Evolutionary conservation across 2,797 vertebrate species (phyloP).

Genomic region (Prionace glauca): DNA sequence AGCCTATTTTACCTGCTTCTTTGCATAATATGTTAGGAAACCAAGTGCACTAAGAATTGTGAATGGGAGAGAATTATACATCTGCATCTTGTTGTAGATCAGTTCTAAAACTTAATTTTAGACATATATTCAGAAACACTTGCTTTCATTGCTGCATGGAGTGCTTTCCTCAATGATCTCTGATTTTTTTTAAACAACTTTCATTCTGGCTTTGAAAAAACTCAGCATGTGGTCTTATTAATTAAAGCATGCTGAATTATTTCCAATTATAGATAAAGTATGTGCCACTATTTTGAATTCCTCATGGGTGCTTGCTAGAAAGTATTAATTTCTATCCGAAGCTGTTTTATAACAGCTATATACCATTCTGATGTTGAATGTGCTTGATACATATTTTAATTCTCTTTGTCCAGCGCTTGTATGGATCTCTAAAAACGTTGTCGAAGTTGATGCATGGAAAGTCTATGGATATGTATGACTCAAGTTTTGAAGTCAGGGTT

Average conservation of each 20-base stretch:
- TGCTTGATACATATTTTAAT: not conserved
- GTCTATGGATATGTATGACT: slow-evolving; percentile 40
- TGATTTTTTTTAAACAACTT: not conserved
- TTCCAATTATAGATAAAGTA: not conserved
- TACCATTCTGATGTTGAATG: not conserved
- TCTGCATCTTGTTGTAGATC: not conserved
- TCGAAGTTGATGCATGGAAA: slow-evolving; percentile 64
- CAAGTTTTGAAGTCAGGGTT: slow-evolving; percentile 55
- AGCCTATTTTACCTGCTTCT: not conserved
- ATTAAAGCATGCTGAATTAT: not conserved
- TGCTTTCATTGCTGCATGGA: not conserved
- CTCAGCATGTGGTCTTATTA: not conserved
- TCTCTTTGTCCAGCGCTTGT: slow-evolving; percentile 59
- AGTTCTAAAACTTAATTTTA: not conserved
- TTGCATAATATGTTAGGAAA: not conserved
- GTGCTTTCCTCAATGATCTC: not conserved
- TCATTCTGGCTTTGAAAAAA: not conserved
- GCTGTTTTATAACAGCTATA: not conserved
- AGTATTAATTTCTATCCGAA: not conserved
- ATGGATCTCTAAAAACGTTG: slow-evolving; percentile 60
- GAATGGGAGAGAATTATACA: not conserved
- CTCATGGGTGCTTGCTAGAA: not conserved
- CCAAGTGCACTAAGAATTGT: not conserved
- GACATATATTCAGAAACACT: not conserved
- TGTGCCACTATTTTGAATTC: not conserved